A percentile compares a stretch with the other conserved stretches of the same genome.
These are phyloP conservation scores for Cyprichromis sp. DNA, from an alignment of 2,113 vertebrate genomes.

Conservation along the genomic window DNA sequence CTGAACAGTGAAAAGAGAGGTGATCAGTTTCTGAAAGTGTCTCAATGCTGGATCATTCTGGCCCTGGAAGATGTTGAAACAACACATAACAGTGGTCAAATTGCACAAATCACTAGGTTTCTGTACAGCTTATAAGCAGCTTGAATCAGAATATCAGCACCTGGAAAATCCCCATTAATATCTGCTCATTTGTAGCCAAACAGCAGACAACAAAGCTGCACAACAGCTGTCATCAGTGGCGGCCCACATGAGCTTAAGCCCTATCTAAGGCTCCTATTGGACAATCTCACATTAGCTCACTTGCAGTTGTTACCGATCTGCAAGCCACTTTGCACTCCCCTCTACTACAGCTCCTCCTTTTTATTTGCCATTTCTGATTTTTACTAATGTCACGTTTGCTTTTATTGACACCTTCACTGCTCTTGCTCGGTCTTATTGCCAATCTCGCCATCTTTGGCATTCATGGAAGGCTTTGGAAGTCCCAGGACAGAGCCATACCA, in stretches of 20 bases:
- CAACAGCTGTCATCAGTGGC: background rate
- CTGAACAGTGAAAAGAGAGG: background rate
- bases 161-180: background rate
- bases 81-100: background rate
- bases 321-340: background rate
- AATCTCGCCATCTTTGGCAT: background rate
- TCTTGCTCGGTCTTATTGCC: background rate
- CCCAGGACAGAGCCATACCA: background rate
- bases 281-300: background rate
- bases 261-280: background rate
- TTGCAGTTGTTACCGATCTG: background rate
- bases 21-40: background rate
- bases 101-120: background rate
- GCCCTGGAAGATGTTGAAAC: background rate
- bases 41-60: background rate
- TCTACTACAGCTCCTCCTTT: background rate
- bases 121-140: background rate
- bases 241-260: background rate
- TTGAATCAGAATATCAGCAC: background rate
- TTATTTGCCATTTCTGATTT: background rate
- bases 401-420: background rate
- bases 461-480: background rate
- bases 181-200: background rate
- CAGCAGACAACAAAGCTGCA: background rate
- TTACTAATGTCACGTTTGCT: background rate